A percentile compares a stretch with the other conserved stretches of the same genome.
These are phyloP conservation scores for Spicauda simplicius DNA, from an alignment of 2,888 invertebrate species.

Conservation along the genomic window DNA sequence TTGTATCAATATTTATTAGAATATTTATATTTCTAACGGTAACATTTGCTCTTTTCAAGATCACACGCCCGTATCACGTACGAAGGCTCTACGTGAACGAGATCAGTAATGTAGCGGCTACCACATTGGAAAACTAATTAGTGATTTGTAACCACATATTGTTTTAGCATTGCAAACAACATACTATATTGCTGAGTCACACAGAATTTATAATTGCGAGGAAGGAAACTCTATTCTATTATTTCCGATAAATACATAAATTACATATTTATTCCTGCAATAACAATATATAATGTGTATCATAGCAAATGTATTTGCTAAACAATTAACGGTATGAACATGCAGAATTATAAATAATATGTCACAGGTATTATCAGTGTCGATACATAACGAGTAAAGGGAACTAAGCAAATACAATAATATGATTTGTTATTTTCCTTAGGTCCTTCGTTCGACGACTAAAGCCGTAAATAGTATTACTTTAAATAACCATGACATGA, in stretches of 20 bases:
- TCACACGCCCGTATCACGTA: slow-evolving; percentile 17
- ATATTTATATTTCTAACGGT: slow-evolving; percentile 1
- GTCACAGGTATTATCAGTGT: no score
- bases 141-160: slow-evolving; percentile 31
- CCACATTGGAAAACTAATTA: slow-evolving; percentile 31
- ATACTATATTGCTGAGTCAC: slow-evolving; percentile 28
- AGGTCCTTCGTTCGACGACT: no score
- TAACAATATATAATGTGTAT: no score
- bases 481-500: no score
- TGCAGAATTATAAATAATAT: no score
- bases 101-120: slow-evolving; percentile 22
- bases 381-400: no score
- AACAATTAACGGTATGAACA: no score
- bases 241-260: background rate
- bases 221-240: slow-evolving; percentile 12
- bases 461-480: no score
- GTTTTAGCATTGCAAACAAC: slow-evolving; percentile 28
- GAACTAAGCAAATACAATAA: no score
- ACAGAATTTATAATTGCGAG: background rate
- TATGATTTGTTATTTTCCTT: no score
- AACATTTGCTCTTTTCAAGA: slow-evolving; percentile 16
- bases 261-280: no score
- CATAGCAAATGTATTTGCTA: no score
- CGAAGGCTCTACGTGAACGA: slow-evolving; percentile 22
- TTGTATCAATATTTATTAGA: background rate